Evolutionary conservation across 2,797 vertebrate genomes (phyloP).

Genomic region (Gymnothorax javanicus): DNA sequence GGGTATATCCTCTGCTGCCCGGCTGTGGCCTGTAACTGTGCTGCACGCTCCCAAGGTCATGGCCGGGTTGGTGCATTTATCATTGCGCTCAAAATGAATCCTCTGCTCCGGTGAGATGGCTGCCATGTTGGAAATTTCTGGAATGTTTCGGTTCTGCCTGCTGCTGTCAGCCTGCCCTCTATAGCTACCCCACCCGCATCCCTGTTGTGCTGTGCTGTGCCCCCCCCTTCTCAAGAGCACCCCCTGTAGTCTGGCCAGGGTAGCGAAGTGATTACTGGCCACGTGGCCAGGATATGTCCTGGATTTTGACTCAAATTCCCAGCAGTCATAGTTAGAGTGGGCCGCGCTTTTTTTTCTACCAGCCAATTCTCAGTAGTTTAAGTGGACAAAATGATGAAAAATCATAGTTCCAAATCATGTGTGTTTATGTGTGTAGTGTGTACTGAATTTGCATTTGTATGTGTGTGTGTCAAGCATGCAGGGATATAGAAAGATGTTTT

Average conservation of each 20-base stretch:
- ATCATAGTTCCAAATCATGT: constrained; percentile 37
- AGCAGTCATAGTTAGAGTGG: constrained; percentile 49
- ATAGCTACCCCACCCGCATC: constrained; percentile 11
- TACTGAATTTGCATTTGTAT: constrained; percentile 36
- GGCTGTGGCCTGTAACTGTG: constrained; percentile 42
- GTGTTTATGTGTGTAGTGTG: constrained; percentile 39
- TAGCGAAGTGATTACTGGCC: constrained; percentile 51
- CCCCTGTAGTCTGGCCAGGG: constrained; percentile 8
- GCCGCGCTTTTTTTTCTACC: constrained; percentile 25
- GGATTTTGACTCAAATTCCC: constrained; percentile 46
- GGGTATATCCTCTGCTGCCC: constrained; percentile 21
- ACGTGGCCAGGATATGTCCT: constrained; percentile 41
- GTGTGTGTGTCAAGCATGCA: constrained; percentile 27
- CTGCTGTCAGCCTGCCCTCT: constrained; percentile 36
- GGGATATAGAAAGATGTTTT: background rate
- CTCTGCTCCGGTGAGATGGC: background rate
- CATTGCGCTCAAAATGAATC: background rate
- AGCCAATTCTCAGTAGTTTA: constrained; percentile 20
- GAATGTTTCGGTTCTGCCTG: constrained; percentile 30
- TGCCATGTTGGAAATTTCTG: constrained; percentile 5
- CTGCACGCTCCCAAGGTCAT: constrained; percentile 38
- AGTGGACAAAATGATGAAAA: constrained; percentile 42
- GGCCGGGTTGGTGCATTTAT: constrained; percentile 2
- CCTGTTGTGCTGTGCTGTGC: no score
- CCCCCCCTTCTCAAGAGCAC: background rate